Conservation (phyloP, 37 sponge, comb jelly and placozoan genomes). For the Agelas oroides region DNA sequence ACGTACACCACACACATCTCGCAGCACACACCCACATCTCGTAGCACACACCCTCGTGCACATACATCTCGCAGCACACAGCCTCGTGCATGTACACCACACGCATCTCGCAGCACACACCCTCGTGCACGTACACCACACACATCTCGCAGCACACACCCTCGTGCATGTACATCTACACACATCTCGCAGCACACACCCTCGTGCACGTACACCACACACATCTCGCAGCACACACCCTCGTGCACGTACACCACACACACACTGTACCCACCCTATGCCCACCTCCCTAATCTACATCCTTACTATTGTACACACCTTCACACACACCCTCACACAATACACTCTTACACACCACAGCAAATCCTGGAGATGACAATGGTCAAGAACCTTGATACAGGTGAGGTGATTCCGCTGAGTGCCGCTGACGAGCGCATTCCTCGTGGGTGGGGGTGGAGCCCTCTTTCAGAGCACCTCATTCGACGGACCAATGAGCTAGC, state of each 20-base stretch:
- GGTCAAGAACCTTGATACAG: constrained; percentile 90
- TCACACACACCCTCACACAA: not conserved
- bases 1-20: too few species aligned
- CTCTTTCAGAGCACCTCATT: constrained; percentile 53
- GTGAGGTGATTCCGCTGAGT: constrained; percentile 79
- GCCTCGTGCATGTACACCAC: too few species aligned
- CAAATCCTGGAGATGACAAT: constrained; percentile 74
- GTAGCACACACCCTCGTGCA: too few species aligned
- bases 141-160: too few species aligned
- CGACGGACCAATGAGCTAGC: constrained; percentile 29
- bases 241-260: not conserved
- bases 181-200: too few species aligned
- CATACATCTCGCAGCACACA: too few species aligned
- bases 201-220: not conserved
- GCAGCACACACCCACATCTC: too few species aligned
- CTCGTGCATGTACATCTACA: not conserved
- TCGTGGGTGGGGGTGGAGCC: constrained; percentile 32
- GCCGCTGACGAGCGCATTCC: constrained; percentile 80
- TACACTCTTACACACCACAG: too few species aligned
- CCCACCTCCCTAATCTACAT: too few species aligned
- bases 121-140: not conserved
- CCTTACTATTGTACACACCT: too few species aligned
- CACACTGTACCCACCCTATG: not conserved
- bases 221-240: too few species aligned
- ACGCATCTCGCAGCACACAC: too few species aligned